phyloP scores from a whole-genome alignment of 2,888 invertebrate species.

The Cynaeus angustus region DNA sequence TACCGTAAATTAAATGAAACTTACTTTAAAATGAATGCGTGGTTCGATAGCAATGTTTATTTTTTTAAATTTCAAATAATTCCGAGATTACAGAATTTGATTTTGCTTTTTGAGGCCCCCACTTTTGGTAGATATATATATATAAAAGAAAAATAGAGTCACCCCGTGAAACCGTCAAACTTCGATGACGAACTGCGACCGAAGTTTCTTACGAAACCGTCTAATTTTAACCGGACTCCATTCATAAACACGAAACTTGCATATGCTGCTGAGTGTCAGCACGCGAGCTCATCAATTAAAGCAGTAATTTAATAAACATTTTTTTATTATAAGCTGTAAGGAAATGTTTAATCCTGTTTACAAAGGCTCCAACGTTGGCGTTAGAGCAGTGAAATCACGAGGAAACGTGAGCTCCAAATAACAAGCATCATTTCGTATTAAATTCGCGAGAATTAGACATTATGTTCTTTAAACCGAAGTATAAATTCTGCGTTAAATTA shows the following conservation, averaged over 20 bases:
- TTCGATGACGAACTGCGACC: too few relatives aligned
- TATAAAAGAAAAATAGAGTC: too few relatives aligned
- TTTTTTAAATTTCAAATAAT: too few relatives aligned
- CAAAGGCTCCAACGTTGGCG: constrained; percentile 2
- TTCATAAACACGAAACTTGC: constrained; percentile 24
- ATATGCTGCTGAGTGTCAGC: constrained; percentile 30
- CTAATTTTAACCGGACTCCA: constrained; percentile 9
- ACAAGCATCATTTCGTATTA: constrained; percentile 2
- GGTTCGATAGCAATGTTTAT: too few relatives aligned
- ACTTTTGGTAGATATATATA: too few relatives aligned
- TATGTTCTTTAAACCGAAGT: constrained; percentile 5
- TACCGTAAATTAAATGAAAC: too few relatives aligned
- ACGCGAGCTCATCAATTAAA: constrained; percentile 32
- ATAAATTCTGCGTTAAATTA: constrained; percentile 11
- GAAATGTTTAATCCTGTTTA: constrained; percentile 35
- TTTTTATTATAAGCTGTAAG: constrained; percentile 16
- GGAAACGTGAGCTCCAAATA: not conserved
- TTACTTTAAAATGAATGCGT: too few relatives aligned
- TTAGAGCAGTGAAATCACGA: not conserved
- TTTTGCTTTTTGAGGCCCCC: too few relatives aligned
- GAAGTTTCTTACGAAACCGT: not conserved
- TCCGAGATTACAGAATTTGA: too few relatives aligned
- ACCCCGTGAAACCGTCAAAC: too few relatives aligned
- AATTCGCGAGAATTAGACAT: constrained; percentile 5
- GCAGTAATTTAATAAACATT: constrained; percentile 30